Percentiles rank a stretch among this genome's conserved stretches.
Conservation (phyloP, 1,140 invertebrate species). For the Zaprionus camerounensis region DNA sequence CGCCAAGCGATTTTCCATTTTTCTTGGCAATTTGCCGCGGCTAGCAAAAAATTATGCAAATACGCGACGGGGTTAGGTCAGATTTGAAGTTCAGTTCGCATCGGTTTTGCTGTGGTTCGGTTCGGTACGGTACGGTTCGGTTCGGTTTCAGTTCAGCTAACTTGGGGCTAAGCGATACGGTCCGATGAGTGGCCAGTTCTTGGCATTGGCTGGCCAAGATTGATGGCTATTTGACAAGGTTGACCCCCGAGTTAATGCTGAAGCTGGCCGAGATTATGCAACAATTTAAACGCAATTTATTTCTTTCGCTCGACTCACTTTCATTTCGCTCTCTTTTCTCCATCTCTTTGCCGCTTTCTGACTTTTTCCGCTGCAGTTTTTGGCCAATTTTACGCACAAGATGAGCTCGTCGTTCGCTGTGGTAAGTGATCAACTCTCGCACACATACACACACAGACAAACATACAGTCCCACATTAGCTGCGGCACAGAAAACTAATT, state of each 20-base stretch:
- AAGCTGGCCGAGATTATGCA: conserved; percentile 53
- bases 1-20: conserved; percentile 21
- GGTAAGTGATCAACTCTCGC: conserved; percentile 46
- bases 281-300: conserved; percentile 69
- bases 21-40: conserved; percentile 22
- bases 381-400: conserved; percentile 65
- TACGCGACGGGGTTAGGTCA: not conserved
- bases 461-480: conserved; percentile 16
- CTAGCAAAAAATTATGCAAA: conserved; percentile 41
- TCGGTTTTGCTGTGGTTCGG: not conserved
- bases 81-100: conserved; percentile 21
- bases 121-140: not conserved
- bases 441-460: not conserved
- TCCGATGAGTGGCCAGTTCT: conserved; percentile 66
- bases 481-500: conserved; percentile 68
- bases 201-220: conserved; percentile 58
- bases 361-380: conserved; percentile 29
- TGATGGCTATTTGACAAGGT: conserved; percentile 61
- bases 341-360: conserved; percentile 24
- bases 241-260: conserved; percentile 4
- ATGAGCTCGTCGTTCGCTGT: conserved; percentile 48
- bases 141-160: conserved; percentile 5
- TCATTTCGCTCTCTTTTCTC: conserved; percentile 33
- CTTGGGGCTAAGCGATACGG: conserved; percentile 49
- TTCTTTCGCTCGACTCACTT: conserved; percentile 54